Base-by-base conservation (phyloP, 2,888 invertebrate species). In the Aphodius sticticus region DNA sequence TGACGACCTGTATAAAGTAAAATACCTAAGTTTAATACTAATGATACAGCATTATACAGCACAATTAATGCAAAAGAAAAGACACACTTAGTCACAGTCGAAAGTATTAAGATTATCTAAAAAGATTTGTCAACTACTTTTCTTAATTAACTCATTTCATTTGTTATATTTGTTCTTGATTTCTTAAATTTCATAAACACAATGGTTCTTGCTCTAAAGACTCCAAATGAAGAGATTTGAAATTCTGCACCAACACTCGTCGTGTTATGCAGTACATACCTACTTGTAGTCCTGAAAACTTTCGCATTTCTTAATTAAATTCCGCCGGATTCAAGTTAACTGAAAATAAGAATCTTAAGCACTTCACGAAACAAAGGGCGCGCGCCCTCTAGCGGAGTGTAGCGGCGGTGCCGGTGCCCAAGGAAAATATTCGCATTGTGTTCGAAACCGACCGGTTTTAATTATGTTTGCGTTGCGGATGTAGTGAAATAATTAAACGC, bases 341-440 rank as follows among this genome's bases (percentile, higher is more conserved):
- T 53, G 12, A 53, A 53, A 53, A 53, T 53, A 53, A 53, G 53
- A 7, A 12, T 53, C 53, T 53, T 53, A 53, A 53, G 53, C 53
- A 53, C 53, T 53, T 53, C 53, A 53, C 53, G 53, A 53, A 53
- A 53, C 53, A 53, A 53, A 2, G 53, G 12, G 12, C 53, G 53
- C 53, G 53, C 53, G 53, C 53, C 53, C 53, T 53, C 53, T 53
- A 12, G 53, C 12, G 53, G 53, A 53, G 53, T 53, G 53, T 53
- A 53, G 53, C 12, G 12, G 9, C 53, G 53, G 53, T 5, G 12
- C 53, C 53, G 53, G 53, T 9, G 7, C 53, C 53, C 53, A 53
- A 53, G 53, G 53, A 53, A 53, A 53, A 53, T 53, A 53, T 53
- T 53, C 53, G 53, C 53, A 53, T 53, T 53, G 53, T 53, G 53